A percentile compares a stretch with the other conserved stretches of the same genome.
These are phyloP conservation scores for Hydractinia symbiolongicarpus DNA, from an alignment of 30 jellyfish, hydroid and myxozoan genomes.

Conservation along the genomic window DNA sequence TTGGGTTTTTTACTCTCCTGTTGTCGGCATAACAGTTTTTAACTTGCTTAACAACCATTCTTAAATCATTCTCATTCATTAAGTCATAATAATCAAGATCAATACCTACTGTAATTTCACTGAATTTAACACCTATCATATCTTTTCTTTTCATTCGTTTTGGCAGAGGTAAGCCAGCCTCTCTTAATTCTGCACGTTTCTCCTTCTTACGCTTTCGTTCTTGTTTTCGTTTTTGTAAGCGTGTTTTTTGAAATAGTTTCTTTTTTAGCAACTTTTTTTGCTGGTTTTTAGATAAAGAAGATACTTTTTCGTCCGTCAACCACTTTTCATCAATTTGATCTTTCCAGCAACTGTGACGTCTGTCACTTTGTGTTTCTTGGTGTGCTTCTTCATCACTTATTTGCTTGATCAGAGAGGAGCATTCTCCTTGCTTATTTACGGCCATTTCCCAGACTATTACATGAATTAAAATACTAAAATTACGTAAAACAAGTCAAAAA, in stretches of 20 bases:
- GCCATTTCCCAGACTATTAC: no score
- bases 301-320: not conserved
- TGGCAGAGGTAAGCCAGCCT: slow-evolving; percentile 33
- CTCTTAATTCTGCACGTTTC: slow-evolving; percentile 13
- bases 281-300: slow-evolving; percentile 49
- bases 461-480: no score
- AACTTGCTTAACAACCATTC: slow-evolving; percentile 42
- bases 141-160: not conserved
- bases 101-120: slow-evolving; percentile 16
- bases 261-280: slow-evolving; percentile 50
- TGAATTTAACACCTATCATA: not conserved
- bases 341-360: not conserved
- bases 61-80: slow-evolving; percentile 32
- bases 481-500: no score
- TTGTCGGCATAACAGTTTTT: slow-evolving; percentile 38
- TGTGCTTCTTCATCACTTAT: not conserved
- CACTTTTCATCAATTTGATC: not conserved
- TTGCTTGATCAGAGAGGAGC: no score
- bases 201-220: slow-evolving; percentile 26
- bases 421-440: no score
- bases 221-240: slow-evolving; percentile 28
- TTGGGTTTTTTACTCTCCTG: slow-evolving; percentile 28
- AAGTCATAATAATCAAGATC: slow-evolving; percentile 28
- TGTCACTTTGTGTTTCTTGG: not conserved
- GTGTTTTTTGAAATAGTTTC: slow-evolving; percentile 18